A percentile compares a stretch with the other conserved stretches of the same genome.
Evolutionary conservation across 92 coral and sea anemone species (phyloP).

Genomic region (Parazoanthus swiftii): DNA sequence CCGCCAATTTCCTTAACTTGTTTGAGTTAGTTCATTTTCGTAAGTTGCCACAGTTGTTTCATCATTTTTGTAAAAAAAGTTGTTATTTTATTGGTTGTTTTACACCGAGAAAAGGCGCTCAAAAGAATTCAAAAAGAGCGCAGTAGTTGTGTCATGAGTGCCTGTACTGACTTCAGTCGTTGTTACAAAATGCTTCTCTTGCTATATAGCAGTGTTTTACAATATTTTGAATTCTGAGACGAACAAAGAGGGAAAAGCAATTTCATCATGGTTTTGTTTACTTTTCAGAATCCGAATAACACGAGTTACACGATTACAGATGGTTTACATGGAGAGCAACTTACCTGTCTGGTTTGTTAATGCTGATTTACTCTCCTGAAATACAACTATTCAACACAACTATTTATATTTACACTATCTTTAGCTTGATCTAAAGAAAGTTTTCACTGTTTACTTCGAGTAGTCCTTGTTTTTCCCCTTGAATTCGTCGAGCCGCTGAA

Average conservation of each 20-base stretch:
- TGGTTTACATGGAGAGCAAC: slow-evolving; percentile 13
- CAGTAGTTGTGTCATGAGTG: not conserved
- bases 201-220: not conserved
- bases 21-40: no score
- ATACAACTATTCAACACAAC: not conserved
- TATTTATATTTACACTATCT: no score
- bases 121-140: not conserved
- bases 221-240: not conserved
- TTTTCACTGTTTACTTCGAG: no score
- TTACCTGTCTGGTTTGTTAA: slow-evolving; percentile 12
- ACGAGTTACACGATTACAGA: slow-evolving; percentile 20
- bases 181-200: not conserved
- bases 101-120: no score
- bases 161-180: not conserved
- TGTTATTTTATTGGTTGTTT: no score
- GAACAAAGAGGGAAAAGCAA: not conserved
- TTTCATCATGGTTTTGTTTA: not conserved
- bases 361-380: no score
- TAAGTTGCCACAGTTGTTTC: no score
- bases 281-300: slow-evolving; percentile 4
- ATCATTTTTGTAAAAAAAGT: no score
- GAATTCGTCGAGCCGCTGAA: no score
- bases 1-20: no score
- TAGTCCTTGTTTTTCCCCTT: no score
- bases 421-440: not conserved